Evolutionary conservation across 2,797 vertebrate genomes (phyloP), one percentile per base, ranked within the genome.

Genomic region (Anguilla marmorata): DNA sequence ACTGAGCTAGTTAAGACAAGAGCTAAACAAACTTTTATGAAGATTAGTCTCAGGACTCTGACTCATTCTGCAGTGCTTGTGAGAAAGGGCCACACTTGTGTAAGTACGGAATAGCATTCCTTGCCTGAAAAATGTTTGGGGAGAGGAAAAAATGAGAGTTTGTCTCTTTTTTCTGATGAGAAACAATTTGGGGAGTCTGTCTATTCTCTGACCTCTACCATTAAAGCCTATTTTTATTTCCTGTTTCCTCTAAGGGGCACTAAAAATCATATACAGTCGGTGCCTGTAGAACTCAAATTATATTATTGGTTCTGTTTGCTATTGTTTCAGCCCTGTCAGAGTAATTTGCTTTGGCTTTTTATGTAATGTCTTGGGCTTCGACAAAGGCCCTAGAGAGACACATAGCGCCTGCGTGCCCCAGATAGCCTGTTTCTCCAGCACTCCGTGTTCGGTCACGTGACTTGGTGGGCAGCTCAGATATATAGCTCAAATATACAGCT

Each of bases 231-330:
- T 96, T 96, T 96, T 94, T 95, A 95, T 95, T 95, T 95, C 94
- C 91, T 95, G 95, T 96, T 95, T 94, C 94, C 95, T 93, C 91
- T 0, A 93, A 95, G 95, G 92, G 90, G 91, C 88, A 90, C 76
- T 92, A 93, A 94, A 94, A 94, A 93, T 90, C 91, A 91, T 87
- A 92, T 94, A 95, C 95, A 96, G 92, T 93, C 94, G 95, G 95
- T 95, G 95, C 95, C 95, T 92, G 93, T 94, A 93, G 89, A 93
- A 95, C 95, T 96, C 95, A 96, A 96, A 96, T 96, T 95, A 96
- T 96, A 97, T 96, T 95, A 96, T 96, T 96, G 96, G 95, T 96
- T 96, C 96, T 96, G 96, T 96, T 96, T 96, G 95, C 95, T 96
- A 96, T 96, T 96, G 96, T 97, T 96, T 96, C 95, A 96, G 96